Evolutionary conservation across 2,888 invertebrate species (phyloP).

Genomic region (Tenodera sinensis): DNA sequence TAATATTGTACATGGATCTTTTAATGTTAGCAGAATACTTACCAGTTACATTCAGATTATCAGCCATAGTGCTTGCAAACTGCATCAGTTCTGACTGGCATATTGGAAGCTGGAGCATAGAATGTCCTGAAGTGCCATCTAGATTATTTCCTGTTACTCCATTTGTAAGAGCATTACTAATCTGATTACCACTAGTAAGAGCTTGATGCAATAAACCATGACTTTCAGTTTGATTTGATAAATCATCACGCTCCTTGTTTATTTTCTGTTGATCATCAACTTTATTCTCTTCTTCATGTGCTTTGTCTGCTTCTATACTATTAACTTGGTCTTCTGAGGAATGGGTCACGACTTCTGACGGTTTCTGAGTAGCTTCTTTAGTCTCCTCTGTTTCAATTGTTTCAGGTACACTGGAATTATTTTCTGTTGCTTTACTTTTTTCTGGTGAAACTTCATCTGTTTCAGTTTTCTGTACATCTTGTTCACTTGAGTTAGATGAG

Average conservation of each 20-base stretch:
- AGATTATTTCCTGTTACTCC: neutral
- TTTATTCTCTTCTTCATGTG: slow-evolving; percentile 36
- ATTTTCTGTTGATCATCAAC: slow-evolving; percentile 39
- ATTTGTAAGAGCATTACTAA: neutral
- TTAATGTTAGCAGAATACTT: neutral
- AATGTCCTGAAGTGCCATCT: neutral
- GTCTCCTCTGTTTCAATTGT: neutral
- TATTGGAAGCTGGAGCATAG: slow-evolving; percentile 28
- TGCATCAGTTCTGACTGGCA: slow-evolving; percentile 33
- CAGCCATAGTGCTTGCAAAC: slow-evolving; percentile 31
- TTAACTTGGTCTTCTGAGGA: neutral
- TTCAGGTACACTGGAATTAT: neutral
- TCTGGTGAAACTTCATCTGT: neutral
- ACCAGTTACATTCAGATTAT: slow-evolving; percentile 28
- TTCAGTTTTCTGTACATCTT: neutral
- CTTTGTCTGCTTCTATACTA: slow-evolving; percentile 25
- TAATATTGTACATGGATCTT: neutral
- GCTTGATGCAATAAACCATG: slow-evolving; percentile 21
- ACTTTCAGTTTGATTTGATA: neutral
- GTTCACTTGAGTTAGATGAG: neutral
- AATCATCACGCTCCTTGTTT: slow-evolving; percentile 38
- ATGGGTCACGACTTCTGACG: neutral
- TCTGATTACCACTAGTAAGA: slow-evolving; percentile 12
- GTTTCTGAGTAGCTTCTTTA: neutral
- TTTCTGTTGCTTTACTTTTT: neutral